Base-by-base conservation (phyloP, 2,888 invertebrate genomes). In the Yponomeuta malinellus region DNA sequence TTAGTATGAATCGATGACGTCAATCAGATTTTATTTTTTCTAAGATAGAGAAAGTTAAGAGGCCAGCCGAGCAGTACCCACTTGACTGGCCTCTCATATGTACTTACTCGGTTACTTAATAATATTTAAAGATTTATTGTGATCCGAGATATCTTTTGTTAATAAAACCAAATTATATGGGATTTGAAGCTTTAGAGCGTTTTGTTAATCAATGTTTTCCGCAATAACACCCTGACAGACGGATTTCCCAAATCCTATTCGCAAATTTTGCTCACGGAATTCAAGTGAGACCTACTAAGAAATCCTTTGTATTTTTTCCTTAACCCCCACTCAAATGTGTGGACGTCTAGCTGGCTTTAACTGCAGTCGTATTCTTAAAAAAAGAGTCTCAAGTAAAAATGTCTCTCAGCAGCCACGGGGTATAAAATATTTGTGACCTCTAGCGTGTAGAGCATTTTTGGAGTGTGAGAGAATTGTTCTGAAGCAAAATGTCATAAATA, bases 401-500 rank as follows among this genome's bases (percentile, higher is more conserved):
- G 52, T 59, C 3, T 15, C 15, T 59, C 52, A 59, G 15, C 15
- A 59, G 52, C 15, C 12, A 59, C 52, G 15, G 15, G 52, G 2
- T 15, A 59, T 59, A 59, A 12, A 59, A 15, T 59, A 59, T 59
- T 59, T 59, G 52, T 59, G 15, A 59, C 52, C 52, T 43, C 43
- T 8, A 3, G 3, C 5, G 8, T 8, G 5, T 43, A 43, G 8
- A 59, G 52, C 52, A 15, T 15, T 59, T 59, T 59, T 8, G 4
- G 15, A 12, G 52, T 5, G 31, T 29, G 29, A 65, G 65, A 12
- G n/a, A 65, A 65, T 31, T 65, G 29, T 65, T 65, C 65, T 23
- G 33, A 29, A 65, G 65, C 65, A 65, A 31, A 29, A 65, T 65
- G 33, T 65, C 33, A 33, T 65, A 65, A 65, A 65, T 65, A 65